Conservation (phyloP, 2,888 invertebrate genomes). For the Drosophila setosimentum region DNA sequence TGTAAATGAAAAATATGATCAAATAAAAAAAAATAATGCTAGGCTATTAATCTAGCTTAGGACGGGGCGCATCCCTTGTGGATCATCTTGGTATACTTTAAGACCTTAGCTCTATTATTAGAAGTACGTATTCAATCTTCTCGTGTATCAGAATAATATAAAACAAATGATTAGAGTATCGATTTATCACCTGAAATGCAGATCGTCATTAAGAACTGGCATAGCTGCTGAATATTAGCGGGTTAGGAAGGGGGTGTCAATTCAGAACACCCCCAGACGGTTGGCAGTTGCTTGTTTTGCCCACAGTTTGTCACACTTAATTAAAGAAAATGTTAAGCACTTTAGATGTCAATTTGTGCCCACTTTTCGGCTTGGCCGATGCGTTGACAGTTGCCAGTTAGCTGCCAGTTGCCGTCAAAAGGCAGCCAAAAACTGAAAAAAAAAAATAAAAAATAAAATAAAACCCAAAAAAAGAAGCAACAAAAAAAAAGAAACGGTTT, state of each 20-base stretch:
- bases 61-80: neutral
- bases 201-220: neutral
- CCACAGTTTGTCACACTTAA: conserved; percentile 81
- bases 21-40: neutral
- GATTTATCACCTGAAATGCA: conserved; percentile 1
- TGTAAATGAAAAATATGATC: neutral
- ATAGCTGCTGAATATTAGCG: neutral
- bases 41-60: neutral
- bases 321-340: conserved; percentile 81
- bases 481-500: conserved; percentile 69
- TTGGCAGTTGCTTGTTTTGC: conserved; percentile 43
- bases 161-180: neutral
- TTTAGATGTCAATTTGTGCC: conserved; percentile 81
- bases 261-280: neutral
- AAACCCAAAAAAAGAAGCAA: conserved; percentile 19
- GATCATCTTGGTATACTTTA: too few relatives aligned
- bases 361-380: conserved; percentile 70
- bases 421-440: conserved; percentile 50
- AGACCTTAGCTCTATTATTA: neutral
- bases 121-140: too few relatives aligned
- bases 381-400: conserved; percentile 73
- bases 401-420: conserved; percentile 48
- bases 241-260: neutral
- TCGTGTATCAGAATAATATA: too few relatives aligned
- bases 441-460: conserved; percentile 17